Base-by-base conservation (phyloP, 2,113 vertebrate species). In the Ancistrus triradiatus region DNA sequence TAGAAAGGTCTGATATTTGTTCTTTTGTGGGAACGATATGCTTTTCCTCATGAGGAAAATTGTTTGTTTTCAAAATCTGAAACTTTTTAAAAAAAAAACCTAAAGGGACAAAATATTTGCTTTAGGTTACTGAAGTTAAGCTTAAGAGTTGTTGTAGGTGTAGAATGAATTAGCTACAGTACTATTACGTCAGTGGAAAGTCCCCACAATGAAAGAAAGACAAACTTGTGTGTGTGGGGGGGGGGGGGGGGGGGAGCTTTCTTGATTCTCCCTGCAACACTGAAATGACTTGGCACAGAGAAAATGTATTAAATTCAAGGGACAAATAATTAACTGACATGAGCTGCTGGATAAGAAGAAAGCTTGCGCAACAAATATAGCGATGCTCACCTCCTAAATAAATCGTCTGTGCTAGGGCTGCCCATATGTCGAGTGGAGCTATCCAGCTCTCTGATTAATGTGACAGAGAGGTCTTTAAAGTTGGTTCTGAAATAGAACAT, bases 301-400 rank as follows among this genome's bases (percentile, higher is more conserved):
- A 2, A 86, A 84, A 88, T 81, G 83, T 87, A 89, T 92, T 91
- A 91, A 85, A 88, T 90, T 91, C 76, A 70, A 76, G 81, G 88
- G 87, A 81, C 84, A 88, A 91, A 90, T 92, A 90, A 91, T 89
- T 90, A 89, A 83, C 81, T 86, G 87, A 87, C 80, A 83, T 89
- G 85, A 87, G 86, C 83, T 88, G 78, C 80, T 59, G 65, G 75
- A 81, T 80, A 80, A 71, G 66, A 82, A 74, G 64, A 87, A 91
- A 87, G 81, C 80, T 89, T 90, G 85, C 69, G 66, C 75, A 79
- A 72, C 82, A 89, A 87, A 91, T 86, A 92, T 89, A 89, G 84
- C 66, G 2, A 2, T 53, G 27, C 49, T 38, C 79, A 78, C 83
- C 79, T 78, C 60, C 37, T 55, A 75, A 80, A 85, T 87, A 84